A percentile compares a stretch with the other conserved stretches of the same genome.
phyloP scores from a whole-genome alignment of 2,797 vertebrate species.

The Mus spretus region DNA sequence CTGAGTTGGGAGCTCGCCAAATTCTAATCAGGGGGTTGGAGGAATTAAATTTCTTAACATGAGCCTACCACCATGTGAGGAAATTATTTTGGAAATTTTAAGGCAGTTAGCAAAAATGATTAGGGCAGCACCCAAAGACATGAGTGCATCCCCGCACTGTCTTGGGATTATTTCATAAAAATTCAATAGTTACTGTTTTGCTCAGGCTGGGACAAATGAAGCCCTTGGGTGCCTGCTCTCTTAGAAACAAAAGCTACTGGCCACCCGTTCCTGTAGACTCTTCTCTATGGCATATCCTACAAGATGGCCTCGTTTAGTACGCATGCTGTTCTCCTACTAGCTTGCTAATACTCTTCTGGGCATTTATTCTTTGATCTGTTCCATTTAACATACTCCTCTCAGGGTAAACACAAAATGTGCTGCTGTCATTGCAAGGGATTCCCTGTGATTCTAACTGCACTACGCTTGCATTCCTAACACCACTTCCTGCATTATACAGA shows the following conservation, averaged over 20 bases:
- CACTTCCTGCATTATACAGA: fast-evolving
- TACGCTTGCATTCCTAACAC: neutral
- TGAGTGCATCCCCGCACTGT: fast-evolving
- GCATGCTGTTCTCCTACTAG: neutral
- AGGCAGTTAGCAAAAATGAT: neutral
- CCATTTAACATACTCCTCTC: neutral
- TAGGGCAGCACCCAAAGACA: neutral
- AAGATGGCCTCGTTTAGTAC: neutral
- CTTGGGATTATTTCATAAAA: neutral
- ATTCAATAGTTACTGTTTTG: neutral
- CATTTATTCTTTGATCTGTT: neutral
- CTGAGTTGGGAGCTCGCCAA: neutral
- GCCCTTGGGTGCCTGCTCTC: neutral
- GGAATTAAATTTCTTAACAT: neutral
- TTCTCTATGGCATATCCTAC: neutral
- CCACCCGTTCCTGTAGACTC: neutral
- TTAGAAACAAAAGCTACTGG: neutral
- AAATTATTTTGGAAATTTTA: neutral
- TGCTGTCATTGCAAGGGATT: fast-evolving
- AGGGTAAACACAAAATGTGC: neutral
- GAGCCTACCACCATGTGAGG: neutral
- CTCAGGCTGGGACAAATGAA: neutral
- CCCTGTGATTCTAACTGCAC: fast-evolving
- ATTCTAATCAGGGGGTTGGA: neutral
- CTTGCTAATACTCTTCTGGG: no score